Conservation (phyloP, 2,797 vertebrate species). For the Cirrhinus mrigala region DNA sequence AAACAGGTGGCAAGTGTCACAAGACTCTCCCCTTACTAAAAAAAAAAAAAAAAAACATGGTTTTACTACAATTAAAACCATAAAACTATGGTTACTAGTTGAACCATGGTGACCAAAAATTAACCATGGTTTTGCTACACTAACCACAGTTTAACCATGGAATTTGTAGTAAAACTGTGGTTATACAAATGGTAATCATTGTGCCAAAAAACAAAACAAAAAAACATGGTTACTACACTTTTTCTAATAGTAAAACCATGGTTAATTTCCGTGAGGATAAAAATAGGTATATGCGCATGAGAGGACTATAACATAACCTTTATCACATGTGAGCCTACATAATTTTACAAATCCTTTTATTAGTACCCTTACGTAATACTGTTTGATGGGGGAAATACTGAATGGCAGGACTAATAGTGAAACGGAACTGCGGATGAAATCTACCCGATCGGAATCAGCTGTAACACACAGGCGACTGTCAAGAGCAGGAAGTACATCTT, state of each 20-base stretch:
- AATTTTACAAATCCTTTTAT: neutral
- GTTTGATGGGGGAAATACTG: neutral
- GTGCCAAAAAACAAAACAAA: too few relatives aligned
- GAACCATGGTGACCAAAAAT: too few relatives aligned
- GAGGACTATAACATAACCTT: neutral
- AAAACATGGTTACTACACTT: too few relatives aligned
- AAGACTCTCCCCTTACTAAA: neutral
- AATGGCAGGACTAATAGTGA: conserved; percentile 49
- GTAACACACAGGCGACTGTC: conserved; percentile 71
- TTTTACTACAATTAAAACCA: too few relatives aligned
- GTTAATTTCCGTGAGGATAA: too few relatives aligned
- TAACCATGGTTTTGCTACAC: too few relatives aligned
- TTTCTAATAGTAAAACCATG: too few relatives aligned
- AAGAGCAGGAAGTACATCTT: conserved; percentile 78
- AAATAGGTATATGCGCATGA: neutral
- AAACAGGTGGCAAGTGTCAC: neutral
- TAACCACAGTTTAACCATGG: too few relatives aligned
- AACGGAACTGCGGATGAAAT: conserved; percentile 47
- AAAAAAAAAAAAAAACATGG: too few relatives aligned
- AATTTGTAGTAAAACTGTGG: too few relatives aligned
- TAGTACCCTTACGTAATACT: neutral
- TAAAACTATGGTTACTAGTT: too few relatives aligned
- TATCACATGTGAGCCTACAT: neutral
- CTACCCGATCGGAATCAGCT: conserved; percentile 59
- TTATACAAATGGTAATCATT: too few relatives aligned